These are phyloP conservation scores for Centrocercus urophasianus DNA, from an alignment of 2,113 vertebrate species.

Conservation along the genomic window DNA sequence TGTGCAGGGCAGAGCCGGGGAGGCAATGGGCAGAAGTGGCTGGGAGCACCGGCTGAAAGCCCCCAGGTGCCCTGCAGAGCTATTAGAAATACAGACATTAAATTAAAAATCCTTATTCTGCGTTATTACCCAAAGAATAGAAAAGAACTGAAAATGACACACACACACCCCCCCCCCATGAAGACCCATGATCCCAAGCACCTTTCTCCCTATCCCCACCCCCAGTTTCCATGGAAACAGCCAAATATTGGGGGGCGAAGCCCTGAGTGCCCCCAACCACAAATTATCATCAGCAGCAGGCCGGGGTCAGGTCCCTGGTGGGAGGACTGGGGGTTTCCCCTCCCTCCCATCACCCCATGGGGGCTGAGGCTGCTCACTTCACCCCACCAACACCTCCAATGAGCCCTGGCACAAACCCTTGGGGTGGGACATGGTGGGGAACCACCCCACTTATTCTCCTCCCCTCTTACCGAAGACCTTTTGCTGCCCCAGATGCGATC, in stretches of 20 bases:
- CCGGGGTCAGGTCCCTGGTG: not conserved
- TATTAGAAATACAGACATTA: no score
- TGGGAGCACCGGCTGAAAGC: not conserved
- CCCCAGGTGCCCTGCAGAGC: not conserved
- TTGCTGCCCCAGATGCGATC: constrained; percentile 33
- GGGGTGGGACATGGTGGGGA: not conserved
- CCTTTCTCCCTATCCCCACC: not conserved
- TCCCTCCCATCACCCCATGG: not conserved
- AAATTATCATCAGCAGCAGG: not conserved
- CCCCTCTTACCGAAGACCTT: constrained; percentile 60
- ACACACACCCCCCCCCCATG: rapidly evolving
- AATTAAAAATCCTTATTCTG: not conserved
- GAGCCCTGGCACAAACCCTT: not conserved
- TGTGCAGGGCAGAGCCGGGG: rapidly evolving
- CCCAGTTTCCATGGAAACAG: not conserved
- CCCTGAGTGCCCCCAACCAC: not conserved
- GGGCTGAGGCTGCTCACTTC: not conserved
- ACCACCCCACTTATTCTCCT: not conserved
- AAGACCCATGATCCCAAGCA: not conserved
- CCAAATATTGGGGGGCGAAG: not conserved
- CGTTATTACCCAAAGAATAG: not conserved
- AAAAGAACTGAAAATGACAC: not conserved
- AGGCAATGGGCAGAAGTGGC: rapidly evolving
- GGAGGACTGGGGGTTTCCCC: not conserved
- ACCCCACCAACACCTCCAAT: not conserved